Base-by-base conservation (phyloP, 2,797 vertebrate species). In the Myripristis murdjan region DNA sequence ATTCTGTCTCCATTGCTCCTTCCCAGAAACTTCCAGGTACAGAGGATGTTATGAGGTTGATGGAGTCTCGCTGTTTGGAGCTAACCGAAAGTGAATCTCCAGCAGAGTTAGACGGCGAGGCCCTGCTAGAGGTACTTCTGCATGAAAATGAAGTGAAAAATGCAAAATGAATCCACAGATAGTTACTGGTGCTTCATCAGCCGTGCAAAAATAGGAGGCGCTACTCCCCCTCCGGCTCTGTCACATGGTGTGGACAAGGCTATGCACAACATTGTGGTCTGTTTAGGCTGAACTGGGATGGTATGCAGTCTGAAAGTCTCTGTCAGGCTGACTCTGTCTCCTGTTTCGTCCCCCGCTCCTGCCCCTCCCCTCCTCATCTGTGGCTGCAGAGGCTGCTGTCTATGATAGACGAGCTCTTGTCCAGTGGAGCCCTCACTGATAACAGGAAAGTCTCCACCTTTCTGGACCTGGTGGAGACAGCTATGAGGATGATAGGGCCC, bases 361-460 rank as follows among this genome's bases (percentile, higher is more conserved):
- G 39, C 15, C 52, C 65, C 20, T 64, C 3, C 64, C 28, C 52
- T 70, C 72, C 64, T 64, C 28, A n/a, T 61, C 16, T 70, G 41
- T 59, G 18, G 18, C 64, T 76, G 5, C 23, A 95, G 95, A 53
- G 0, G 14, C 8, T 95, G 26, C 11, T 92, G 57, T 35, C 53
- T 16, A 0, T 70, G 2, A 75, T 93, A 3, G 93, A 95, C 47
- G 0, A 15, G 0, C 31, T 93, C 41, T 76, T 94, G 79, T 65
- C 47, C 14, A 2, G 7, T 12, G 48, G 39, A 18, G 8, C 51
- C 47, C 6, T 89, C 20, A 65, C 24, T 1, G 37, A 82, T 51
- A 91, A 82, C 61, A 84, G 41, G 67, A 65, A 60, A 35, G 75
- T 94, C 55, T 91, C 92, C 31, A 28, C 0, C 6, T 64, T 95